Evolutionary conservation across 2,888 invertebrate genomes (phyloP), one percentile per base, ranked within the genome.

Genomic region (Chrysolina haemoptera): DNA sequence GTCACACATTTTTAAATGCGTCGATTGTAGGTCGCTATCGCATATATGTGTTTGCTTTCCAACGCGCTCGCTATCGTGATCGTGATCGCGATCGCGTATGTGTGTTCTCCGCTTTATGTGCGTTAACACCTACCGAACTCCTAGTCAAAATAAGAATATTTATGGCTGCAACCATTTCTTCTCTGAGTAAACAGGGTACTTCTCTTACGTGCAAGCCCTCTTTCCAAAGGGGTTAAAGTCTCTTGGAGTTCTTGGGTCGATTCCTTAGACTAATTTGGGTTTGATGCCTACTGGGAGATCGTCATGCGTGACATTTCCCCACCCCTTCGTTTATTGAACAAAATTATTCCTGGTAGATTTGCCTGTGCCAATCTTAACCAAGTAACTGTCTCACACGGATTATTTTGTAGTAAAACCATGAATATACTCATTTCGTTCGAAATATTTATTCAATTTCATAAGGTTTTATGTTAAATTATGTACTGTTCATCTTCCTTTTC

Each of bases 271-370:
- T 76, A 78, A 8, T 20, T 16, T 64, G 78, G 75, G 16, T 64
- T 53, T 12, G 67, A 68, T 12, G 71, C 48, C 55, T 76, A 78
- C 16, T 76, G 68, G 12, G 18, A 6, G 27, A 76, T 20, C 4
- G 75, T 78, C 67, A 76, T 73, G 53, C 59, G 66, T 0, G 78
- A 63, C n/a, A 74, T 64, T 59, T 78, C 76, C 12, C 76, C 78
- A 6, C 53, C 68, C 27, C 78, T 55, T 53, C 75, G 70, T 73
- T 78, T 75, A 59, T 78, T 78, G 50, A 78, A 76, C n/a, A 76
- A 55, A 55, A 78, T 73, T n/a, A 78, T 70, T 43, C 55, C 65
- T 14, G 40, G 10, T 22, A 68, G 20, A 12, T 22, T 48, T 2
- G 65, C 11, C 8, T 62, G 8, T 27, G 75, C 75, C 27, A 71